Percentiles rank a stretch among this genome's conserved stretches.
Conservation (phyloP, 1,140 invertebrate genomes). For the Nymphalis io region DNA sequence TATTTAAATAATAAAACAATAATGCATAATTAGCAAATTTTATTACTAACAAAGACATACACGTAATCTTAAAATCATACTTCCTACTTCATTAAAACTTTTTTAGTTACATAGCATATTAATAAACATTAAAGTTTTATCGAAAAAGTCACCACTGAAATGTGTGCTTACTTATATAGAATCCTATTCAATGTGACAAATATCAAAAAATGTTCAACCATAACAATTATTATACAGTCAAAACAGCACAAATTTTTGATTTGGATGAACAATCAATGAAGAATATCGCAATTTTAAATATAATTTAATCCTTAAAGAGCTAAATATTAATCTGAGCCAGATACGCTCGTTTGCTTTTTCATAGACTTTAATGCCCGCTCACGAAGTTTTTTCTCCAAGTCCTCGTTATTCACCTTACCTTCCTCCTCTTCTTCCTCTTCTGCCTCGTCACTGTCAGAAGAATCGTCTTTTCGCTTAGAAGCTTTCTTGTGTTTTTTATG, state of each 20-base stretch:
- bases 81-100: slow-evolving; percentile 58
- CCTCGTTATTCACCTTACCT: slow-evolving; percentile 87
- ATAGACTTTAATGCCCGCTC: slow-evolving; percentile 89
- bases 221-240: not conserved
- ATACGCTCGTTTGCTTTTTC: slow-evolving; percentile 81
- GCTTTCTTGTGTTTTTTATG: slow-evolving; percentile 84
- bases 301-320: slow-evolving; percentile 1
- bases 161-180: slow-evolving; percentile 10
- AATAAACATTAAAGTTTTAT: slow-evolving; percentile 39
- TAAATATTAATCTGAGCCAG: slow-evolving; percentile 67
- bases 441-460: slow-evolving; percentile 83
- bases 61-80: slow-evolving; percentile 57
- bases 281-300: not conserved
- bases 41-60: slow-evolving; percentile 74
- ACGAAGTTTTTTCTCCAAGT: slow-evolving; percentile 92
- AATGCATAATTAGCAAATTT: slow-evolving; percentile 50
- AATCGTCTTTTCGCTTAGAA: slow-evolving; percentile 84
- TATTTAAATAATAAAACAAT: slow-evolving; percentile 29
- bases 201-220: slow-evolving; percentile 2
- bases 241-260: not conserved
- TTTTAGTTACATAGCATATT: slow-evolving; percentile 52
- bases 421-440: slow-evolving; percentile 86
- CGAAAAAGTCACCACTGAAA: slow-evolving; percentile 30
- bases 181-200: not conserved
- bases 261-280: not conserved